Conservation (phyloP, 2,888 invertebrate genomes). For the Leistus spinibarbis region DNA sequence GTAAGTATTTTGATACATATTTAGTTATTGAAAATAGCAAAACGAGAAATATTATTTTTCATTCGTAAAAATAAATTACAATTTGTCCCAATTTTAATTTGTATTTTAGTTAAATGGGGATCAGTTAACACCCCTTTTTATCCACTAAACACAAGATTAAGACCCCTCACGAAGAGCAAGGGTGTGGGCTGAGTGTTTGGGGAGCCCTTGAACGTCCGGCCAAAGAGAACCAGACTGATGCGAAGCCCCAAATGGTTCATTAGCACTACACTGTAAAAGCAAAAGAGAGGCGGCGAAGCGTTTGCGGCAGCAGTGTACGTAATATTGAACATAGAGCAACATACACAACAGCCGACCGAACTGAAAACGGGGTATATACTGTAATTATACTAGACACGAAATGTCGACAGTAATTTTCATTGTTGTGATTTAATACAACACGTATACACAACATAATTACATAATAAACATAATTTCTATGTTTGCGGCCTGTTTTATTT, state of each 20-base stretch:
- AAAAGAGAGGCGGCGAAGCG: neutral
- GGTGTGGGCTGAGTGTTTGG: neutral
- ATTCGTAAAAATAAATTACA: too few species aligned
- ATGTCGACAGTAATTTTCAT: conserved; percentile 1
- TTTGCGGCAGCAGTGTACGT: neutral
- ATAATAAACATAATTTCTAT: neutral
- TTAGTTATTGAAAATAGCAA: too few species aligned
- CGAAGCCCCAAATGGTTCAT: neutral
- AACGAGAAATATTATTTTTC: too few species aligned
- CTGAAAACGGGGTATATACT: neutral
- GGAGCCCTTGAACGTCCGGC: neutral
- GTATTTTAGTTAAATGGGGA: too few species aligned
- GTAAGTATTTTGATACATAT: too few species aligned
- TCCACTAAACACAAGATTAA: neutral
- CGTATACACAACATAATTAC: neutral
- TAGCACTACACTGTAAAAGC: neutral
- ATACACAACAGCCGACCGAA: too few species aligned
- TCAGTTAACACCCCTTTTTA: neutral
- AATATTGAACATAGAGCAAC: neutral
- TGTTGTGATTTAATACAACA: conserved; percentile 1
- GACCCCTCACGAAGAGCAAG: neutral
- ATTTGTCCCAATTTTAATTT: too few species aligned
- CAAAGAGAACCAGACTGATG: neutral
- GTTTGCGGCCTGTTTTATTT: neutral
- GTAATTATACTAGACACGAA: neutral